Conservation (phyloP, 2,113 vertebrate species). For the Myiopsitta monachus region DNA sequence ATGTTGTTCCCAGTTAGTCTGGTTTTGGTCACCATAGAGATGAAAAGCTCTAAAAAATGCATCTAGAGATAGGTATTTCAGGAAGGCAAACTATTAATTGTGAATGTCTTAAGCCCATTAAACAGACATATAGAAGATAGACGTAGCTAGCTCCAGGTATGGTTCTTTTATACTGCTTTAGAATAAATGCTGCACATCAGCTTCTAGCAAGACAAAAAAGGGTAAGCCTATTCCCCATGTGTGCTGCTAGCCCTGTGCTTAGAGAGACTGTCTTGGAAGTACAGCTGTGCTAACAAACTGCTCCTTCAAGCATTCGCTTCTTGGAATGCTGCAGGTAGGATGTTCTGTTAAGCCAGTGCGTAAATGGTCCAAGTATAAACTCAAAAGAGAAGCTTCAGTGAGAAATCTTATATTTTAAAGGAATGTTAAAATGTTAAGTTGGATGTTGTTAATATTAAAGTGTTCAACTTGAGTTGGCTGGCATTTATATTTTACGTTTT, state of each 20-base stretch:
- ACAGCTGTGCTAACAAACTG: background rate
- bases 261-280: background rate
- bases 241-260: background rate
- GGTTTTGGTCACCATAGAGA: background rate
- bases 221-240: fast-evolving
- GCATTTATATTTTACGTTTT: background rate
- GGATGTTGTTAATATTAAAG: background rate
- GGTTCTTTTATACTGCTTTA: background rate
- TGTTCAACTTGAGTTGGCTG: background rate
- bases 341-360: background rate
- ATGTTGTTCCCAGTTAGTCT: no score
- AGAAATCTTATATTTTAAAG: background rate
- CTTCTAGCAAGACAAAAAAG: background rate
- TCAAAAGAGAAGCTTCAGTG: background rate
- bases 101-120: background rate
- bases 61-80: background rate
- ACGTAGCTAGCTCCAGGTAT: background rate
- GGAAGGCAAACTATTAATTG: background rate
- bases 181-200: background rate
- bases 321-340: background rate
- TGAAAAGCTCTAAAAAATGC: background rate
- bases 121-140: fast-evolving
- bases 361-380: background rate
- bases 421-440: background rate
- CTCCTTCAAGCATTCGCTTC: background rate